Evolutionary conservation across 2,888 invertebrate genomes (phyloP).

Genomic region (Gymnocheta viridis): DNA sequence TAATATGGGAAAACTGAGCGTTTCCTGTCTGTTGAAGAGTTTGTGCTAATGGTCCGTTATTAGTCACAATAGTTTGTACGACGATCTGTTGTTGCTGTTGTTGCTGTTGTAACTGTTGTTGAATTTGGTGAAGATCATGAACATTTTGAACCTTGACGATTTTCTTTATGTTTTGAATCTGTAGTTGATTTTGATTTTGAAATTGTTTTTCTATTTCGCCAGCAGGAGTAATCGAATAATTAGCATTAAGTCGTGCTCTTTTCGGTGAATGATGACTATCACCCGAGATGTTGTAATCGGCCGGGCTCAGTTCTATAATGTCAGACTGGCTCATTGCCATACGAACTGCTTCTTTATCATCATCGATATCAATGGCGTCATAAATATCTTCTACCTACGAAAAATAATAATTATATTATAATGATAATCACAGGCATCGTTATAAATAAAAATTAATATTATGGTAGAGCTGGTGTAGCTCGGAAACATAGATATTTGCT

Average conservation of each 20-base stretch:
- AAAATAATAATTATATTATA: background rate
- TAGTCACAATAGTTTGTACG: slow-evolving; percentile 59
- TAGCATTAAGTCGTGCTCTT: slow-evolving; percentile 80
- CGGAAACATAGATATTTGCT: no score
- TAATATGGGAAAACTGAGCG: slow-evolving; percentile 54
- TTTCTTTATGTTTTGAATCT: slow-evolving; percentile 73
- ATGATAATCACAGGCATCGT: background rate
- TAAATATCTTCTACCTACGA: slow-evolving; percentile 87
- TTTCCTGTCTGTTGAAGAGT: slow-evolving; percentile 49
- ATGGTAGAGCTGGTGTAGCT: no score
- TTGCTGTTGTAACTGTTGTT: slow-evolving; percentile 70
- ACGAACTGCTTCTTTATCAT: slow-evolving; percentile 82
- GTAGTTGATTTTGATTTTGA: slow-evolving; percentile 72
- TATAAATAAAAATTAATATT: background rate
- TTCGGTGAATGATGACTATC: slow-evolving; percentile 77
- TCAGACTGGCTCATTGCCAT: slow-evolving; percentile 81
- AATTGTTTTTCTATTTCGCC: slow-evolving; percentile 79
- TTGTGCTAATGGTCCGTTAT: slow-evolving; percentile 33
- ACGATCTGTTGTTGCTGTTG: slow-evolving; percentile 73
- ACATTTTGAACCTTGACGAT: slow-evolving; percentile 71
- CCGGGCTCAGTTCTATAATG: slow-evolving; percentile 83
- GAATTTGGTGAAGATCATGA: slow-evolving; percentile 65
- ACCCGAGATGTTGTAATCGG: slow-evolving; percentile 84
- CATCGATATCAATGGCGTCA: slow-evolving; percentile 88
- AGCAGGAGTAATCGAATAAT: slow-evolving; percentile 83